These are phyloP conservation scores for Radopholus similis DNA, from an alignment of 1,140 invertebrate genomes.

Conservation along the genomic window DNA sequence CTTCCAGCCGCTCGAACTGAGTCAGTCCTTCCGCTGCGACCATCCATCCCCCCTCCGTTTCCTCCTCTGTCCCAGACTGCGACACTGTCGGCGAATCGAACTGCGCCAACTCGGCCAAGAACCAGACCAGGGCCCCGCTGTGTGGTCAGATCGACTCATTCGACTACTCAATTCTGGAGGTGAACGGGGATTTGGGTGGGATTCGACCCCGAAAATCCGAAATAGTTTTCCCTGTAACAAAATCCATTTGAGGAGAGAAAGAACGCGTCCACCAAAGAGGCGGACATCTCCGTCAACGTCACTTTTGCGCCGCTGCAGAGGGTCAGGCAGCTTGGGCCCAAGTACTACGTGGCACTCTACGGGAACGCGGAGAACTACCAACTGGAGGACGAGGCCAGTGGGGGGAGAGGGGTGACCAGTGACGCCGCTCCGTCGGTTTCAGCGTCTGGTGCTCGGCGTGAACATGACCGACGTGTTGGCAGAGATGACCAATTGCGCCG, in stretches of 20 bases:
- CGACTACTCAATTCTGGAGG: conserved; percentile 25
- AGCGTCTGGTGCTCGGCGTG: conserved; percentile 43
- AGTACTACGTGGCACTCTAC: conserved; percentile 55
- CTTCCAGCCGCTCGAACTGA: conserved; percentile 24
- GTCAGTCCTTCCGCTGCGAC: not conserved
- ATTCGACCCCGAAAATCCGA: not conserved
- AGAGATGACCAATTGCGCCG: conserved; percentile 35
- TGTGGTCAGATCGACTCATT: conserved; percentile 46
- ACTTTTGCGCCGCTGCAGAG: conserved; percentile 40
- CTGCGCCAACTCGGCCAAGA: conserved; percentile 1
- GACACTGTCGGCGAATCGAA: conserved; percentile 32
- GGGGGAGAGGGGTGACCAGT: not conserved
- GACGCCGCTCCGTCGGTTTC: conserved; percentile 2
- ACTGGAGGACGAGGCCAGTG: not conserved
- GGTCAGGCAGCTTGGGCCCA: conserved; percentile 25
- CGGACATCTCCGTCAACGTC: conserved; percentile 44
- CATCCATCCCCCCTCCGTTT: not conserved
- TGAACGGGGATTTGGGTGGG: not conserved
- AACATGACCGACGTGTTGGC: conserved; percentile 50
- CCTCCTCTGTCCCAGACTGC: conserved; percentile 27
- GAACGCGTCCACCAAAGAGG: conserved; percentile 26
- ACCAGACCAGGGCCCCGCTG: conserved; percentile 21
- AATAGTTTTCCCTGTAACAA: not conserved
- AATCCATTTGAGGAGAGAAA: conserved; percentile 9
- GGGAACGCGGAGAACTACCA: conserved; percentile 42